A percentile compares a stretch with the other conserved stretches of the same genome.
Conservation (phyloP, 1,140 invertebrate genomes). For the Ganaspis sp. region DNA sequence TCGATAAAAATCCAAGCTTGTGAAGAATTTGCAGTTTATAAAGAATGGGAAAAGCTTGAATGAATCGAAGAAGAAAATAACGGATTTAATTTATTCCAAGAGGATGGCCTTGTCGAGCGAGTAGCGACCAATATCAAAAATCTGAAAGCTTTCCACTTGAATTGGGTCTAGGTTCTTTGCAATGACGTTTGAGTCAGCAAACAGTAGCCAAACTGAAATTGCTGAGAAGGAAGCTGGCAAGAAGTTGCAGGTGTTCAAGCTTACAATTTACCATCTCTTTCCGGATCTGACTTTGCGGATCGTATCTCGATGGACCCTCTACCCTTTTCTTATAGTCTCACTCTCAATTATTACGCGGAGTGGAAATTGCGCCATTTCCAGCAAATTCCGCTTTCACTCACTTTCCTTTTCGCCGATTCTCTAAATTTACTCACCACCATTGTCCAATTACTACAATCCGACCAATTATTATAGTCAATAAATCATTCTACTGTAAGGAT, state of each 20-base stretch:
- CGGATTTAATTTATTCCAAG: conserved; percentile 10
- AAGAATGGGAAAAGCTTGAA: not conserved
- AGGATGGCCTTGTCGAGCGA: not conserved
- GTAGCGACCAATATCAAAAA: conserved; percentile 17
- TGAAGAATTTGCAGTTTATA: too few relatives aligned
- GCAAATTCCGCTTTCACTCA: not conserved
- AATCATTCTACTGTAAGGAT: too few relatives aligned
- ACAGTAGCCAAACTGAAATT: conserved; percentile 48
- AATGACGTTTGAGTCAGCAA: conserved; percentile 55
- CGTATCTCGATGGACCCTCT: not conserved
- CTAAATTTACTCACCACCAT: not conserved
- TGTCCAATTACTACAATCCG: too few relatives aligned
- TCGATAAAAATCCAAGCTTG: too few relatives aligned
- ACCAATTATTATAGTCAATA: too few relatives aligned
- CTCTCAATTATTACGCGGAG: not conserved
- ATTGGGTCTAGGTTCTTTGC: not conserved
- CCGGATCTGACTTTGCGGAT: not conserved
- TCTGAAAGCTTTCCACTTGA: conserved; percentile 23
- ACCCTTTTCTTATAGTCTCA: not conserved
- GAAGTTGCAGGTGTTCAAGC: conserved; percentile 46
- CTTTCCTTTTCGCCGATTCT: not conserved
- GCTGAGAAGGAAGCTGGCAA: conserved; percentile 50
- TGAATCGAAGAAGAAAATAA: not conserved
- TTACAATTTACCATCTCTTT: not conserved
- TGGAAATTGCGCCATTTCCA: not conserved